Evolutionary conservation across 2,888 invertebrate species (phyloP).

Genomic region (Entomobrya multifasciata): DNA sequence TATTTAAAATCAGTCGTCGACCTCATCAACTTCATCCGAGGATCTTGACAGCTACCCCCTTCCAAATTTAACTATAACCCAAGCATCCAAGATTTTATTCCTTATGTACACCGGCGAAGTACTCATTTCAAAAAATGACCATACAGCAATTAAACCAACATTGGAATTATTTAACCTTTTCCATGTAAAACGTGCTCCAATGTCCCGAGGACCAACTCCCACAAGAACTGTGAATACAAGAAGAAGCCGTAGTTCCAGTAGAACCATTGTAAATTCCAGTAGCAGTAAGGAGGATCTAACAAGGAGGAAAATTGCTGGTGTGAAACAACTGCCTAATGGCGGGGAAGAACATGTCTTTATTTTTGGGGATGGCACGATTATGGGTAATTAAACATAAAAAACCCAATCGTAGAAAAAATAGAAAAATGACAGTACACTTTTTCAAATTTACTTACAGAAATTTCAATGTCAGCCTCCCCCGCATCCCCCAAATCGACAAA

Average conservation of each 20-base stretch:
- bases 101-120: slow-evolving; percentile 8
- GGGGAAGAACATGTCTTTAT: background rate
- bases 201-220: background rate
- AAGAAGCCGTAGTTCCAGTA: too few relatives aligned
- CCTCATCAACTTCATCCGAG: background rate
- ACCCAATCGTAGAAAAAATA: too few relatives aligned
- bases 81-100: background rate
- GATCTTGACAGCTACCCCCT: too few relatives aligned
- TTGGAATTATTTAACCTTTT: background rate
- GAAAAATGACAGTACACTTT: too few relatives aligned
- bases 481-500: too few relatives aligned
- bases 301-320: background rate
- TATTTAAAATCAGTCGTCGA: too few relatives aligned
- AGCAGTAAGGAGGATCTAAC: too few relatives aligned
- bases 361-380: background rate
- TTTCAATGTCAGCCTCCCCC: too few relatives aligned
- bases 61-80: background rate
- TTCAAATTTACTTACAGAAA: too few relatives aligned
- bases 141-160: background rate
- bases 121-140: background rate
- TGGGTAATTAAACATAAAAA: slow-evolving; percentile 3
- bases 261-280: too few relatives aligned
- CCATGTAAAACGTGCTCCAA: background rate
- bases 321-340: background rate
- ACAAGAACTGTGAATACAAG: background rate